Evolutionary conservation across 1,140 invertebrate species (phyloP).

Genomic region (Bombus fervidus): DNA sequence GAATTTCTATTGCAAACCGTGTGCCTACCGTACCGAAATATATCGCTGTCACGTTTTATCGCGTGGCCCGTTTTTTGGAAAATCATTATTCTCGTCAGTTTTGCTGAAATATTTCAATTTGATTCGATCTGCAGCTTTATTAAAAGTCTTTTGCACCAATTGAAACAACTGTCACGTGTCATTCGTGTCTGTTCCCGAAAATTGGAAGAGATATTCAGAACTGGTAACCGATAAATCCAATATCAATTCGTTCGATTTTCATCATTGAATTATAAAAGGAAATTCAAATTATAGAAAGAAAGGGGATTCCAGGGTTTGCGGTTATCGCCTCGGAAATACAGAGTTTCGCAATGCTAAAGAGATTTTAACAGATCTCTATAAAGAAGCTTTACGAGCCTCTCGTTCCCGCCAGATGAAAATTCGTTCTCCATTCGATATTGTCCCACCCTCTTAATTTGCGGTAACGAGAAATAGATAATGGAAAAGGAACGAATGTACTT

Average conservation of each 20-base stretch:
- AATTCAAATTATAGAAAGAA: neutral
- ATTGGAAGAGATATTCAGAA: too few species aligned
- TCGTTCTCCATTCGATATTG: slow-evolving; percentile 33
- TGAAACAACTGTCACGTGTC: neutral
- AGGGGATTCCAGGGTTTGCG: neutral
- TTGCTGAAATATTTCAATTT: slow-evolving; percentile 21
- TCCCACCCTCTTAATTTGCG: slow-evolving; percentile 37
- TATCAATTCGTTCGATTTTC: neutral
- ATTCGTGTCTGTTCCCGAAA: neutral
- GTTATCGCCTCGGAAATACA: neutral
- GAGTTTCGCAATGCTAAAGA: neutral
- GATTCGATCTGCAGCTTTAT: neutral
- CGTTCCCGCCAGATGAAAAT: slow-evolving; percentile 4
- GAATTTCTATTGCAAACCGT: neutral
- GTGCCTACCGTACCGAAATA: neutral
- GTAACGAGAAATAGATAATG: slow-evolving; percentile 58
- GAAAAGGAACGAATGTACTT: slow-evolving; percentile 35
- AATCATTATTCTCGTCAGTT: slow-evolving; percentile 7
- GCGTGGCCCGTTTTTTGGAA: neutral
- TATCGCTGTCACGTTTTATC: slow-evolving; percentile 5
- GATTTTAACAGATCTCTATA: slow-evolving; percentile 13
- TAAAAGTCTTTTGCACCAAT: neutral
- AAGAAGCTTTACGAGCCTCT: slow-evolving; percentile 12
- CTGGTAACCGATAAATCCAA: neutral
- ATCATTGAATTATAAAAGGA: neutral